A percentile compares a stretch with the other conserved stretches of the same genome.
These are phyloP conservation scores for Araneus ventricosus DNA, from an alignment of 1,140 invertebrate species.

Conservation along the genomic window DNA sequence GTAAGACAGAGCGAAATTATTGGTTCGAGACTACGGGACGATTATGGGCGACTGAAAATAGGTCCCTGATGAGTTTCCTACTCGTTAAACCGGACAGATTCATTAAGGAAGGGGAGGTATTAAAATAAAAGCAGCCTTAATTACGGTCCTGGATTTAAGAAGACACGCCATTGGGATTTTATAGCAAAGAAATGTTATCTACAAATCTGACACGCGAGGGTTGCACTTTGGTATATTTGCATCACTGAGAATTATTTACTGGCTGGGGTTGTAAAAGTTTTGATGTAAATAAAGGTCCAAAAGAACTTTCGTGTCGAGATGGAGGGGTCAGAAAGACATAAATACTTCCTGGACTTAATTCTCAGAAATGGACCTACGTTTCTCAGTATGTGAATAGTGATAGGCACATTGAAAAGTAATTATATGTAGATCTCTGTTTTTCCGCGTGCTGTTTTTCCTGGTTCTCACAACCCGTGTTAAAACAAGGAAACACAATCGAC, in stretches of 20 bases:
- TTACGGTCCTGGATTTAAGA: neutral
- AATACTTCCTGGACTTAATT: slow-evolving; percentile 10
- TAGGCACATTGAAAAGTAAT: neutral
- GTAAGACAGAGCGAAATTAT: neutral
- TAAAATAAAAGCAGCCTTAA: neutral
- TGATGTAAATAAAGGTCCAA: neutral
- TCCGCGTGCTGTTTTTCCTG: neutral
- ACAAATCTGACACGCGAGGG: neutral
- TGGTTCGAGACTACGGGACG: neutral
- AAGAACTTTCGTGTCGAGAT: neutral
- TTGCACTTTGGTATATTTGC: neutral
- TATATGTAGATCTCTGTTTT: neutral
- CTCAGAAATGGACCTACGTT: neutral
- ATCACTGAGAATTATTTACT: neutral
- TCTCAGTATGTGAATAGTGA: neutral
- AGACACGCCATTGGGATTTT: neutral
- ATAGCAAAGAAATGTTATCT: neutral
- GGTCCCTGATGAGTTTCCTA: neutral
- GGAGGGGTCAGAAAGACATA: neutral
- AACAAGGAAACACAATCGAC: neutral
- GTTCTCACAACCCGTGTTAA: neutral
- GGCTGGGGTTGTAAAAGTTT: neutral
- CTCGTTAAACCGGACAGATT: neutral
- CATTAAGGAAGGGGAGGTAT: neutral
- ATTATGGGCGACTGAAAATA: neutral